These are phyloP conservation scores for Shargacucullia verbasci DNA, from an alignment of 2,888 invertebrate genomes.

Conservation along the genomic window DNA sequence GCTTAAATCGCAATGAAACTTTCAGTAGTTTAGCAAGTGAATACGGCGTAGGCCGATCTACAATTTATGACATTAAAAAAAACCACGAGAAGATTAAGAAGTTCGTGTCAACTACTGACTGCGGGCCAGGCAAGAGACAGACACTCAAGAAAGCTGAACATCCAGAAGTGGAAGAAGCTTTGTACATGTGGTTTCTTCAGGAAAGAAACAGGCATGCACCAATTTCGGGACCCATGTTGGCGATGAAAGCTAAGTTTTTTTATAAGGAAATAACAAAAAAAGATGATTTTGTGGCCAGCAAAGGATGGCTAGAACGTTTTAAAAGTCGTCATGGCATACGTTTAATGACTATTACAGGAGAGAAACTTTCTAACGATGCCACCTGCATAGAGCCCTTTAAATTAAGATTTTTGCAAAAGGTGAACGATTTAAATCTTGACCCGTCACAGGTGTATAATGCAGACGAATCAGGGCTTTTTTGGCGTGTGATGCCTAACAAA, in stretches of 20 bases:
- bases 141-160: conserved; percentile 54
- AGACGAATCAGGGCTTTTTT: too few relatives aligned
- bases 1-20: conserved; percentile 17
- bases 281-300: conserved; percentile 55
- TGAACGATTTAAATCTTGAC: conserved; percentile 51
- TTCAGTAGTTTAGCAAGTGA: conserved; percentile 29
- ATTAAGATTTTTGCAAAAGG: conserved; percentile 49
- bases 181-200: conserved; percentile 55
- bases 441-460: conserved; percentile 50
- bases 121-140: conserved; percentile 50
- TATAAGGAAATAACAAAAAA: conserved; percentile 40
- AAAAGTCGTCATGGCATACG: conserved; percentile 57
- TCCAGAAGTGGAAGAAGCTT: conserved; percentile 56
- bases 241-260: conserved; percentile 52
- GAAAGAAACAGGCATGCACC: conserved; percentile 48
- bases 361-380: conserved; percentile 51
- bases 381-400: conserved; percentile 48
- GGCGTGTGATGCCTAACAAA: too few relatives aligned
- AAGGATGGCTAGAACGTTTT: conserved; percentile 54
- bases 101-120: conserved; percentile 51
- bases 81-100: conserved; percentile 52
- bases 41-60: conserved; percentile 39
- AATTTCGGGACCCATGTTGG: conserved; percentile 52
- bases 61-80: conserved; percentile 29
- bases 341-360: conserved; percentile 44